Conservation (phyloP, 2,888 invertebrate genomes). For the Cynaeus angustus region DNA sequence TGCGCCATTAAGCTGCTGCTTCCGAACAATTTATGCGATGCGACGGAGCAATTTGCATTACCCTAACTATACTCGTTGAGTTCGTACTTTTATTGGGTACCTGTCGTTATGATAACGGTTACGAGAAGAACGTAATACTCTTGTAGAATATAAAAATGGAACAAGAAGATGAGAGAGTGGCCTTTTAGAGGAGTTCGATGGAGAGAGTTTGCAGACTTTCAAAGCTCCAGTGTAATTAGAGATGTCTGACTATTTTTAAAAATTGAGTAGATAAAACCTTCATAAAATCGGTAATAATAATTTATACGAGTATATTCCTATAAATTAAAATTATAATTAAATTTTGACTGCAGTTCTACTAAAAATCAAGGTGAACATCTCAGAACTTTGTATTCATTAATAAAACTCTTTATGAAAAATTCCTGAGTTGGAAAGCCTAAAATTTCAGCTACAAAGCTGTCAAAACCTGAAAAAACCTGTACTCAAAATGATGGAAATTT, state of each 20-base stretch:
- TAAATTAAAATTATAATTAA: too few species aligned
- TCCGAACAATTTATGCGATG: slow-evolving; percentile 12
- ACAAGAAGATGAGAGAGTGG: neutral
- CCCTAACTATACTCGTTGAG: neutral
- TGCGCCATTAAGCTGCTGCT: slow-evolving; percentile 7
- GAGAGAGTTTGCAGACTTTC: neutral
- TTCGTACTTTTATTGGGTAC: slow-evolving; percentile 9
- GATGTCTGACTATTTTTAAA: neutral
- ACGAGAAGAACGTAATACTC: neutral
- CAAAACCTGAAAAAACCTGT: too few species aligned
- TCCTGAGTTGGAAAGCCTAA: too few species aligned
- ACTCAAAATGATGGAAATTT: too few species aligned
- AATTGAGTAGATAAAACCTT: too few species aligned
- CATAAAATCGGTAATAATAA: too few species aligned
- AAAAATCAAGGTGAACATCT: too few species aligned
- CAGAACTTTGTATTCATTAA: too few species aligned
- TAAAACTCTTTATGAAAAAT: too few species aligned
- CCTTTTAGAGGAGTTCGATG: neutral
- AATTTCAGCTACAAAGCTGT: too few species aligned
- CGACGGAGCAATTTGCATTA: slow-evolving; percentile 18
- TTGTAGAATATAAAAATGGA: neutral
- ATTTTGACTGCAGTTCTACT: too few species aligned
- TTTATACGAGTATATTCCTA: too few species aligned
- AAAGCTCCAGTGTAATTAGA: neutral
- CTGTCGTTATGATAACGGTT: slow-evolving; percentile 7